Evolutionary conservation across 2,113 vertebrate genomes (phyloP), one percentile per base, ranked within the genome.

Genomic region (Brevimyrus niger): DNA sequence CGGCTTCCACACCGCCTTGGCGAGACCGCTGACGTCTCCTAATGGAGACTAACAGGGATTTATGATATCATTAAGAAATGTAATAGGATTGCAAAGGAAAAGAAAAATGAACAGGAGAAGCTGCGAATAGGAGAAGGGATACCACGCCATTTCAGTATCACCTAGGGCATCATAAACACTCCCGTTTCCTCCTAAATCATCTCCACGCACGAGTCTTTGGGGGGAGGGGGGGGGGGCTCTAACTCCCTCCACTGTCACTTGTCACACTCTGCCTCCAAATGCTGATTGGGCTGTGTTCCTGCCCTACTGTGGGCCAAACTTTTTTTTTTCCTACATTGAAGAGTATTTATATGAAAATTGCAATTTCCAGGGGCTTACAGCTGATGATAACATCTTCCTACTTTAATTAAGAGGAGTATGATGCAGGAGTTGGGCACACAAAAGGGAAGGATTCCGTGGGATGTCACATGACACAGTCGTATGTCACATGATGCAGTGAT

Each of bases 121-220:
- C 69, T 38, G 10, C 3, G 31, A 38, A 76, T 31, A 38, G 35
- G 69, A 38, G 15, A 76, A 76, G 19, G 4, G 15, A 38, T 13
- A 15, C n/a, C 9, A n/a, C 58, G 27, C 58, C n/a, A 27, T 76
- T 76, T 9, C 31, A 13, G 31, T 76, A 4, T 76, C 11, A 27
- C 69, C 35, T 38, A 76, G 31, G 19, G n/a, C 44, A 85, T 58
- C 35, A n/a, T 88, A 88, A 73, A 88, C 27, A 17, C n/a, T 23
- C 58, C 44, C 17, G 35, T 3, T 88, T 58, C 61, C 65, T 3
- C 44, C 5, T 17, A 27, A 65, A n/a, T 69, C 46, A 61, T 65
- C 19, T 86, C 38, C 83, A 89, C 76, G 50, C 88, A 42, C 44
- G 73, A 73, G 50, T 38, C n/a, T 87, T 55, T 90, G 73, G 88